A percentile compares a stretch with the other conserved stretches of the same genome.
phyloP scores from a whole-genome alignment of 2,797 vertebrate species.

The Protonibea diacanthus region DNA sequence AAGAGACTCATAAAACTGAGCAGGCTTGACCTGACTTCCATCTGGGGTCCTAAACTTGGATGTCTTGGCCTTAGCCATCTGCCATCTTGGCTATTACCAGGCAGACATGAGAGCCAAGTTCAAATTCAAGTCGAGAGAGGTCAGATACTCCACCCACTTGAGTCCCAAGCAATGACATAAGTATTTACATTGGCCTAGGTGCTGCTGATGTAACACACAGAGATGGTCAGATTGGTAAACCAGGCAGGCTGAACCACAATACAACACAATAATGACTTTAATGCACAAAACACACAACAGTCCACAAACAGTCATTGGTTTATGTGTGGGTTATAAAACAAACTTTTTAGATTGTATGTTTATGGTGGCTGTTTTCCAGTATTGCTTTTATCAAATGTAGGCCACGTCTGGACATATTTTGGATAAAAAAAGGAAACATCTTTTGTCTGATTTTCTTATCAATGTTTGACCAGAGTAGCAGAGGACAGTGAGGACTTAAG shows the following conservation, averaged over 20 bases:
- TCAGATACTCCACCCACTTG: constrained; percentile 66
- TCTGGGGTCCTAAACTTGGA: constrained; percentile 50
- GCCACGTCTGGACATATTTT: neutral
- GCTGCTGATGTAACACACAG: constrained; percentile 57
- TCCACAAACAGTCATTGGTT: constrained; percentile 8
- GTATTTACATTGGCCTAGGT: constrained; percentile 71
- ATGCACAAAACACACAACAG: constrained; percentile 13
- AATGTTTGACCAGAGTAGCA: neutral
- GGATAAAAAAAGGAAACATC: neutral
- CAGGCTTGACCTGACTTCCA: constrained; percentile 30
- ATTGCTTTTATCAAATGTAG: neutral
- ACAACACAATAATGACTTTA: constrained; percentile 35
- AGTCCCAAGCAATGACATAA: constrained; percentile 59
- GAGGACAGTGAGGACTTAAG: neutral
- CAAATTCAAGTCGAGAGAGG: constrained; percentile 59
- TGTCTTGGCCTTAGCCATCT: constrained; percentile 37
- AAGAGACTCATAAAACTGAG: constrained; percentile 1
- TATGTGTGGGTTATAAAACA: constrained; percentile 12
- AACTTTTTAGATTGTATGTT: constrained; percentile 2
- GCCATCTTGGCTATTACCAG: constrained; percentile 41
- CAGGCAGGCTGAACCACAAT: constrained; percentile 32
- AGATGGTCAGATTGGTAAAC: constrained; percentile 35
- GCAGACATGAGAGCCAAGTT: constrained; percentile 53
- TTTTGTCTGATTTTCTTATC: neutral
- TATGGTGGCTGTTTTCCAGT: neutral